phyloP scores from a whole-genome alignment of 2,888 invertebrate species.

The Dicranocentrus wangi region DNA sequence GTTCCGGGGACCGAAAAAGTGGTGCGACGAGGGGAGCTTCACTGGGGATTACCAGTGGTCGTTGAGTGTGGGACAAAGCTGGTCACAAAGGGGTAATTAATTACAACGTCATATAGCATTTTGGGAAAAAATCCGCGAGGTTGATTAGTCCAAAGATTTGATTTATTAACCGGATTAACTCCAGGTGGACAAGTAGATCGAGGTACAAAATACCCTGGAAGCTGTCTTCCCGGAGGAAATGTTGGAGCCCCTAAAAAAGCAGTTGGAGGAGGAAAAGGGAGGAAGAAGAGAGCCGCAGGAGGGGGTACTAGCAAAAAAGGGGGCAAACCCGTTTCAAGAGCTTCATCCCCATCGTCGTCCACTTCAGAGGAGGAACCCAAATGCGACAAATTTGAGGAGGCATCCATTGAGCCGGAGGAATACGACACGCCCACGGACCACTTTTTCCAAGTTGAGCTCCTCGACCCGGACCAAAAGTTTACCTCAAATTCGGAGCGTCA shows the following conservation, averaged over 20 bases:
- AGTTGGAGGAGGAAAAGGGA: conserved; percentile 16
- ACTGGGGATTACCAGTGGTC: conserved; percentile 25
- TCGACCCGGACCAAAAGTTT: conserved; percentile 21
- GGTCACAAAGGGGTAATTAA: conserved; percentile 33
- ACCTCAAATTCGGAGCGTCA: conserved; percentile 39
- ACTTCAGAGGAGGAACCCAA: conserved; percentile 9
- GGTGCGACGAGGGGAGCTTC: conserved; percentile 41
- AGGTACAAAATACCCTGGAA: conserved; percentile 20
- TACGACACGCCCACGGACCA: conserved; percentile 18
- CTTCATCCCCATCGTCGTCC: neutral
- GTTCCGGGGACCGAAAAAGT: conserved; percentile 56
- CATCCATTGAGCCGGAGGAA: conserved; percentile 21
- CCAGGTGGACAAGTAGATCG: conserved; percentile 11
- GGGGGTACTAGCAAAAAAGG: no score
- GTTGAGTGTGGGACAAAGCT: conserved; percentile 33
- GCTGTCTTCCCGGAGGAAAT: conserved; percentile 2
- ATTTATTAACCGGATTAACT: no score
- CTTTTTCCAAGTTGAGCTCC: conserved; percentile 20
- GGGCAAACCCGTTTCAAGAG: no score
- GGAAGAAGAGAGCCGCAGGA: neutral
- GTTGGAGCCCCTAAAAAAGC: conserved; percentile 20
- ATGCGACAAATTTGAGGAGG: conserved; percentile 40
- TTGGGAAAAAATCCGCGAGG: no score
- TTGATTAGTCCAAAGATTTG: no score
- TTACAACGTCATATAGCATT: no score